phyloP scores from a whole-genome alignment of 2,113 vertebrate species.

The Pygoscelis adeliae region DNA sequence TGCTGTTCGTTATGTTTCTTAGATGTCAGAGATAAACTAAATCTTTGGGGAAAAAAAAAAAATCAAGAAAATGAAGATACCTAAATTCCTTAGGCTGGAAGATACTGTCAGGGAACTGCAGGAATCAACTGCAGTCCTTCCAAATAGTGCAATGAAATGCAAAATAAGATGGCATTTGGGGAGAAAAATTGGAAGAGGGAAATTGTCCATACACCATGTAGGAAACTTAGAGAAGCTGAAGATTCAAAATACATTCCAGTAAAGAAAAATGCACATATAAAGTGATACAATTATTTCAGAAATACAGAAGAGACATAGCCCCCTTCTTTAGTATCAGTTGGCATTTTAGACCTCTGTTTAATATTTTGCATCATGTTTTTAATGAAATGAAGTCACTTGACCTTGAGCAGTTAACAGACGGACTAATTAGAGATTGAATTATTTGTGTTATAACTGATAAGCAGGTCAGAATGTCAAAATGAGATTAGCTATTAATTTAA shows the following conservation, averaged over 20 bases:
- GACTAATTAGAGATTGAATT: neutral
- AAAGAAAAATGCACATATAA: neutral
- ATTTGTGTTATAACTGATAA: conserved; percentile 15
- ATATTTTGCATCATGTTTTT: neutral
- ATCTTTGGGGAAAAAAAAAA: neutral
- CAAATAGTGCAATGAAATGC: neutral
- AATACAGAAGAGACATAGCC: neutral
- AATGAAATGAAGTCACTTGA: neutral
- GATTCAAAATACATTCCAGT: neutral
- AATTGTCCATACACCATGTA: neutral
- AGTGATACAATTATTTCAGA: neutral
- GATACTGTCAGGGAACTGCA: neutral
- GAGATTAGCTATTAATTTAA: neutral
- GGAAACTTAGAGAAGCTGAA: neutral
- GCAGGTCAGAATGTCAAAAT: conserved; percentile 1
- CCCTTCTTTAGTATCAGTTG: neutral
- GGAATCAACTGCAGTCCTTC: neutral
- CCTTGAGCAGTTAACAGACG: conserved; percentile 4
- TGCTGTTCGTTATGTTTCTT: neutral
- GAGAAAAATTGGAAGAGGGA: neutral
- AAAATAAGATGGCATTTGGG: neutral
- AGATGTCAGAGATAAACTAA: neutral
- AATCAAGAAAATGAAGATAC: neutral
- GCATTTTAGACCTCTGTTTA: neutral
- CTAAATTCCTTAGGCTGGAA: neutral